Conservation (phyloP, 2,113 vertebrate genomes). For the Lontra canadensis region DNA sequence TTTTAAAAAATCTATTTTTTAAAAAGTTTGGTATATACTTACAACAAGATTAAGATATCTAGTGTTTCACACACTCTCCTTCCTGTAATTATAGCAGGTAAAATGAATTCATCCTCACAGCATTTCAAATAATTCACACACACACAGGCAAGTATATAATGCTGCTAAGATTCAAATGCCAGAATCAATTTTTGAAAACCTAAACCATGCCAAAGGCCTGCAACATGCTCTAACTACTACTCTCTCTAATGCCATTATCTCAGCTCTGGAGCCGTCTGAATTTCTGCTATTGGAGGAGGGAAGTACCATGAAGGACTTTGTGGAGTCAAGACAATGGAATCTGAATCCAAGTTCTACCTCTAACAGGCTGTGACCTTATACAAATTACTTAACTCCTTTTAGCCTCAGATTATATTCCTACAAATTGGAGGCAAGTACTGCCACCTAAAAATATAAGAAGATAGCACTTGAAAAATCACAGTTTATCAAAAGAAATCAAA, state of each 20-base stretch:
- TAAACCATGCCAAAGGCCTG: neutral
- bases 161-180: neutral
- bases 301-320: neutral
- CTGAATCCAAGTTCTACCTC: neutral
- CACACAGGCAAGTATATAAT: neutral
- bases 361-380: neutral
- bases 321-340: neutral
- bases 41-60: neutral
- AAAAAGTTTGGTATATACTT: neutral
- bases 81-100: neutral
- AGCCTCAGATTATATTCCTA: slow-evolving; percentile 8
- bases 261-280: neutral
- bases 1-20: too few species aligned
- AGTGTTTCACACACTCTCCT: neutral
- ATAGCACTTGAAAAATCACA: neutral
- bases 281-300: neutral
- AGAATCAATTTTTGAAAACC: neutral
- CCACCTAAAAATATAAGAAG: neutral
- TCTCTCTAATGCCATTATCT: neutral
- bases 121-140: slow-evolving; percentile 17
- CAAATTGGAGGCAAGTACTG: neutral
- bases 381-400: neutral
- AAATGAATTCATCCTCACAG: slow-evolving; percentile 9
- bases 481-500: slow-evolving; percentile 8
- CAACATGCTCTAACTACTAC: neutral